phyloP scores from a whole-genome alignment of 2,797 vertebrate genomes.

The Propithecus perrieri region DNA sequence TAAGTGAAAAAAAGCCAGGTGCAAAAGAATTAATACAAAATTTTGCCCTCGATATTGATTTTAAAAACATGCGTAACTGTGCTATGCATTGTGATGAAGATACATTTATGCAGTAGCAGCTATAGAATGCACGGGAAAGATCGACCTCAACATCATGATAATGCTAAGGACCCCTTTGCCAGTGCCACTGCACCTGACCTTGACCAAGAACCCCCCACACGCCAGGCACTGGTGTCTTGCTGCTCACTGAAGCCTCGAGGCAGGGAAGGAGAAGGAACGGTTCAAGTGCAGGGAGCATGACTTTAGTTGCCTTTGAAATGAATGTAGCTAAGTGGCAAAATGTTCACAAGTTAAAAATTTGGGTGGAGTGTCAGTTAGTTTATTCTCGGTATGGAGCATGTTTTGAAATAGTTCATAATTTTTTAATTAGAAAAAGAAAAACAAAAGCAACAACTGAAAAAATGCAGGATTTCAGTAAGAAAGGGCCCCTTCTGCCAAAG shows the following conservation, averaged over 20 bases:
- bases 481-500: background rate
- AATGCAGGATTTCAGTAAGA: background rate
- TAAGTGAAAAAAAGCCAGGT: background rate
- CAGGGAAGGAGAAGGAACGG: background rate
- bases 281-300: accelerated
- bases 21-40: background rate
- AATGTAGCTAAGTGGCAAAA: background rate
- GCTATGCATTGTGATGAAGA: background rate
- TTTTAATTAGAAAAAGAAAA: background rate
- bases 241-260: background rate
- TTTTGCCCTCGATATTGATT: background rate
- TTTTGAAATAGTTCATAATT: background rate
- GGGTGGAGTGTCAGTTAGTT: background rate
- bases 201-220: background rate
- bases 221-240: background rate
- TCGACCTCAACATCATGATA: no score
- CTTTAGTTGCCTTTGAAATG: background rate
- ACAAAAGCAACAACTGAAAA: background rate
- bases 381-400: background rate
- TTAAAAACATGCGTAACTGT: background rate
- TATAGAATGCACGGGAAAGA: background rate
- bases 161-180: background rate
- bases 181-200: background rate
- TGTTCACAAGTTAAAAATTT: background rate
- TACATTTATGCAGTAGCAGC: background rate